phyloP scores from a whole-genome alignment of 2,113 vertebrate genomes.

The Tragelaphus strepsiceros region DNA sequence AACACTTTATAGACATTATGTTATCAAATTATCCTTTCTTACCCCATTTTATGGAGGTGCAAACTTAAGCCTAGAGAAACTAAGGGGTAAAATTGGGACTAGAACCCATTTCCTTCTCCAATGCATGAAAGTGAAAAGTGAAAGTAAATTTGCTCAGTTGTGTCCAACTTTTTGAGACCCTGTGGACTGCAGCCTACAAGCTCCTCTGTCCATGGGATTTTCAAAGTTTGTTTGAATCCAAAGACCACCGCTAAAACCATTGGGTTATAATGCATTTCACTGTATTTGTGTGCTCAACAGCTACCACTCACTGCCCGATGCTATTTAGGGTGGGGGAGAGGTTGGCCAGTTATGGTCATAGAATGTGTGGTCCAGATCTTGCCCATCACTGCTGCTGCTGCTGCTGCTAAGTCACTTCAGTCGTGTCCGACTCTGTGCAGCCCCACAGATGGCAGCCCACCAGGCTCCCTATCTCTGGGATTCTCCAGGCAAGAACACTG shows the following conservation, averaged over 20 bases:
- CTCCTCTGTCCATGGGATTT: too few species aligned
- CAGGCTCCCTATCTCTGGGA: too few species aligned
- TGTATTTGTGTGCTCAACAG: not conserved
- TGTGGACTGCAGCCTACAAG: too few species aligned
- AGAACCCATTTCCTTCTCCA: not conserved
- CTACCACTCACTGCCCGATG: not conserved
- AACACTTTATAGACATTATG: not conserved
- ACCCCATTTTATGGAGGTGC: not conserved
- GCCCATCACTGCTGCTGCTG: not conserved
- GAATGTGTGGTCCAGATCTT: not conserved
- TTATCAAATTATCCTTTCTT: not conserved
- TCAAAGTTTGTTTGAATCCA: not conserved
- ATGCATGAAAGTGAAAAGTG: too few species aligned
- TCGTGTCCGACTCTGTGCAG: accelerated
- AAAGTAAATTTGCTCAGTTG: too few species aligned
- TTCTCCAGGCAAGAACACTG: too few species aligned
- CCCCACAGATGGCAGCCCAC: too few species aligned
- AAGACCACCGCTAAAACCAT: not conserved
- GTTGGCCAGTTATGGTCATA: not conserved
- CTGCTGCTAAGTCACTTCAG: too few species aligned
- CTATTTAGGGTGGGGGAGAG: not conserved
- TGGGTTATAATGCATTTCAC: not conserved
- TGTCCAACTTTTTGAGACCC: too few species aligned
- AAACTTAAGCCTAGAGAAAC: not conserved
- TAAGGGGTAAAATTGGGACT: not conserved